Evolutionary conservation across 2,888 invertebrate genomes (phyloP), one percentile per base, ranked within the genome.

Genomic region (Melanargia galathea): DNA sequence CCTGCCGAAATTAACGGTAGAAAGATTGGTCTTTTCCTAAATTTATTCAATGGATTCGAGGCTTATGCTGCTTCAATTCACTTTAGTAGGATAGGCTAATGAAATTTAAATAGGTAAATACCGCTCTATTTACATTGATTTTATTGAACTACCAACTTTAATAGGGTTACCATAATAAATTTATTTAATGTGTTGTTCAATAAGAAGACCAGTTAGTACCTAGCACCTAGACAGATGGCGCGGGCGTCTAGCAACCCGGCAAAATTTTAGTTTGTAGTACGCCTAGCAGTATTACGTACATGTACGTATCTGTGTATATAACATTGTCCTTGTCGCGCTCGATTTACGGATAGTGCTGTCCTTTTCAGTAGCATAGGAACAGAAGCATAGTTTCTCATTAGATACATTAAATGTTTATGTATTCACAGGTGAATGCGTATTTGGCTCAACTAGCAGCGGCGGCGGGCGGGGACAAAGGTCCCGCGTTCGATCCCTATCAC

Each of bases 401-500:
- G n/a, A n/a, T 30, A 30, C 6, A 30, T 30, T 2, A 38, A 38
- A 13, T 11, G 7, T 18, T 16, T 46, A 8, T 40, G 38, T 51
- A 64, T 48, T 58, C 63, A 2, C 26, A 94, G 94, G 91, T 96
- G 26, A 93, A 95, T n/a, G 85, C 93, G 20, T 96, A 96, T 78
- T 93, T 96, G 72, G 94, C 95, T 68, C 96, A 96, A 84, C 82
- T 97, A 68, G 94, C 96, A 0, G 90, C 94, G 35, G 92, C 94
- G 7, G 93, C 95, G 74, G 93, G 93, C 1, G 94, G 94, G 8
- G 97, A 97, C 73, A 97, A 97, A 82, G 97, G 97, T 0, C 96
- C 96, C 0, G 90, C 92, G 0, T 92, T 92, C 48, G 92, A 93
- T 46, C 94, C 95, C 0, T 95, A 95, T 75, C 94, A 95, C 74